These are phyloP conservation scores for Pristionchus maxplancki DNA, from an alignment of 2,888 invertebrate species.

Conservation along the genomic window DNA sequence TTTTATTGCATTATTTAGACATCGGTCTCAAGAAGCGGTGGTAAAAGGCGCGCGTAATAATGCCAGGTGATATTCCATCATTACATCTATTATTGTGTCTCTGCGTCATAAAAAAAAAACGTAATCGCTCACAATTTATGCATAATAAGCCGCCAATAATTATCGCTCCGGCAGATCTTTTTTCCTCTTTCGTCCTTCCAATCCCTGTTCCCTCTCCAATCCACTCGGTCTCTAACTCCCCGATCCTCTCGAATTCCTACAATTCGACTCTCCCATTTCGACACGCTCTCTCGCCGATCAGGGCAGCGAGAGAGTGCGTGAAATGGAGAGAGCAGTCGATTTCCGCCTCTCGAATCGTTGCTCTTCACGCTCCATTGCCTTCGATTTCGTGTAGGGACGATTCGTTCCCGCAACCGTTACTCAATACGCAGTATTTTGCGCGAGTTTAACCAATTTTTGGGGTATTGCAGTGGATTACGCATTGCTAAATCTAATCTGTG, in stretches of 20 bases:
- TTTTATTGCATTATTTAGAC: not conserved
- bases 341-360: constrained; percentile 24
- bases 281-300: no score
- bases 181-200: not conserved
- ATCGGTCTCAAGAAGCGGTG: no score
- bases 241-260: constrained; percentile 49
- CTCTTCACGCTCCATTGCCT: constrained; percentile 32
- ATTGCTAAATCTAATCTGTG: no score
- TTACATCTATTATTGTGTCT: no score
- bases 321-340: no score
- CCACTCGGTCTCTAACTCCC: not conserved
- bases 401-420: not conserved
- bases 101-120: no score
- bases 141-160: not conserved
- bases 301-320: no score
- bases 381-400: not conserved
- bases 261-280: constrained; percentile 29
- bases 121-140: not conserved
- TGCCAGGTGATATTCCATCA: no score
- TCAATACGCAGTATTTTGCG: not conserved
- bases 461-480: no score
- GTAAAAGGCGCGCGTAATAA: no score
- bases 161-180: not conserved
- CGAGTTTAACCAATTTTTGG: no score
- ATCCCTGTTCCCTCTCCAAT: not conserved